A percentile compares a stretch with the other conserved stretches of the same genome.
phyloP scores from a whole-genome alignment of 1,140 invertebrate genomes.

The Littorina saxatilis region DNA sequence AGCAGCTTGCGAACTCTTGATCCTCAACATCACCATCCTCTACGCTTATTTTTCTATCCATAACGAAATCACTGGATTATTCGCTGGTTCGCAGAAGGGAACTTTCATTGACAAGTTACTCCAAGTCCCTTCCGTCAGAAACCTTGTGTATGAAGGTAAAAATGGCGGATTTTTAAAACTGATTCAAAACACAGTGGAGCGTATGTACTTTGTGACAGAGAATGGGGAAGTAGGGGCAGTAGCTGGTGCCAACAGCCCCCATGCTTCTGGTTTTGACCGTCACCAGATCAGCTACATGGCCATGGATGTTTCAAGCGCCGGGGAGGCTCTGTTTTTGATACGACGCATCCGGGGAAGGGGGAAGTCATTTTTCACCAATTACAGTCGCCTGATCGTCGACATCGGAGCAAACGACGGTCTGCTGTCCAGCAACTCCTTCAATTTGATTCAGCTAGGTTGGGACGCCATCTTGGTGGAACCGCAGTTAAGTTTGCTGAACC shows the following conservation, averaged over 20 bases:
- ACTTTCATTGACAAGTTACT: conserved; percentile 22
- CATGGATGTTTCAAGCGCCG: conserved; percentile 62
- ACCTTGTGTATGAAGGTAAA: conserved; percentile 28
- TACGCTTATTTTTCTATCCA: conserved; percentile 40
- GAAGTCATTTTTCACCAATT: conserved; percentile 20
- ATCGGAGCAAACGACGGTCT: conserved; percentile 72
- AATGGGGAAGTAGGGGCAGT: not conserved
- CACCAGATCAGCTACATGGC: conserved; percentile 50
- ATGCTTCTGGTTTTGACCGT: not conserved
- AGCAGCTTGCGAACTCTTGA: conserved; percentile 48
- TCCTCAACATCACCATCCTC: conserved; percentile 49
- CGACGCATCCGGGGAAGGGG: conserved; percentile 48
- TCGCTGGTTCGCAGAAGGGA: conserved; percentile 5
- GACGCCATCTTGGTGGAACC: conserved; percentile 68
- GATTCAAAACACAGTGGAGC: conserved; percentile 54
- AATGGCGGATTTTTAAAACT: conserved; percentile 53
- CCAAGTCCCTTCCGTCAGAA: conserved; percentile 25
- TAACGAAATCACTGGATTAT: conserved; percentile 32
- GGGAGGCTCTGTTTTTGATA: conserved; percentile 59
- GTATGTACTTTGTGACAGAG: conserved; percentile 50
- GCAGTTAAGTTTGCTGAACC: conserved; percentile 48
- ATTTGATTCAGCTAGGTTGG: conserved; percentile 71
- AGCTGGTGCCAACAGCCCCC: not conserved
- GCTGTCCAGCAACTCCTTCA: conserved; percentile 69
- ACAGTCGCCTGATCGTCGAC: conserved; percentile 60